These are phyloP conservation scores for Eulemur coronatus DNA, from an alignment of 2,797 vertebrate genomes.

Conservation along the genomic window DNA sequence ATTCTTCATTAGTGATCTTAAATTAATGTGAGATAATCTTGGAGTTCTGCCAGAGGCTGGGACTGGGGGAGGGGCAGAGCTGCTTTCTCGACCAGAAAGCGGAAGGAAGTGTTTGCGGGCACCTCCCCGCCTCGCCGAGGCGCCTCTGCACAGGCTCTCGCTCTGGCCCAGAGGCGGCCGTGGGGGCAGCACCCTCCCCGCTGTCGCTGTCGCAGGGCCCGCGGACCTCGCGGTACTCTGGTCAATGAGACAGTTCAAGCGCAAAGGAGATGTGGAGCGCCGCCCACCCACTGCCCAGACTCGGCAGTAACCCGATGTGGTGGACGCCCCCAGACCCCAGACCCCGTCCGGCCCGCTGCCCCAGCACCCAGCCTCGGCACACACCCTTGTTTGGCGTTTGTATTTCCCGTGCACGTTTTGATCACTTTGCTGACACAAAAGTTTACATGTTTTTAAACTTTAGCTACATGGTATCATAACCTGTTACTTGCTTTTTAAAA, in stretches of 20 bases:
- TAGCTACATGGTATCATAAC: background rate
- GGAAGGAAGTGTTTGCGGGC: too few relatives aligned
- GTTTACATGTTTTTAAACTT: background rate
- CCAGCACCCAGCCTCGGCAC: background rate
- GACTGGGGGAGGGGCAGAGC: background rate
- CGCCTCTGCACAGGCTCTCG: accelerated
- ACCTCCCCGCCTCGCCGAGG: background rate
- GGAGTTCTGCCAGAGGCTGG: constrained; percentile 54
- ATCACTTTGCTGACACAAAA: background rate
- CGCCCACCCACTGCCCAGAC: background rate
- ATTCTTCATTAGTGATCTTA: constrained; percentile 75
- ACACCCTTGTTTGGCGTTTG: accelerated
- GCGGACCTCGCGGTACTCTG: background rate
- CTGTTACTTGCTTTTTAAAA: background rate
- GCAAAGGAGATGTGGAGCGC: background rate
- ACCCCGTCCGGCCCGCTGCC: too few relatives aligned
- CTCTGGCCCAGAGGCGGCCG: background rate
- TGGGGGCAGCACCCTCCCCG: background rate
- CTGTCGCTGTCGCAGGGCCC: background rate
- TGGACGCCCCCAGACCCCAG: background rate
- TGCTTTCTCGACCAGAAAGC: background rate
- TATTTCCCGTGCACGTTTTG: background rate
- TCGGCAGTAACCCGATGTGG: background rate
- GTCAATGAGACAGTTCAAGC: background rate
- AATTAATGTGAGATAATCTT: constrained; percentile 74